These are phyloP conservation scores for Capromys pilorides DNA, from an alignment of 2,797 vertebrate species.

Conservation along the genomic window DNA sequence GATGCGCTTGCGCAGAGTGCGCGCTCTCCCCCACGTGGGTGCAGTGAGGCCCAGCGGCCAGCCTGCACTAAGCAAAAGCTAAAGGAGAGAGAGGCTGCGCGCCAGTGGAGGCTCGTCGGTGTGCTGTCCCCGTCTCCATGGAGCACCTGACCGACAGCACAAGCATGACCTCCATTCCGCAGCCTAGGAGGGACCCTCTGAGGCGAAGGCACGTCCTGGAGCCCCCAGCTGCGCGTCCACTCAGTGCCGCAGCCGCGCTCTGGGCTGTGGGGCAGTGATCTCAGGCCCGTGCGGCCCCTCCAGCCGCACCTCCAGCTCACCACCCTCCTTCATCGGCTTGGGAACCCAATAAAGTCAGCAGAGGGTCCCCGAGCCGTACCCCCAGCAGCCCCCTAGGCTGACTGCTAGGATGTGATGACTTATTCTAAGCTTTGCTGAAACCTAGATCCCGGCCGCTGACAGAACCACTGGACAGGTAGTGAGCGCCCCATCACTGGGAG, in stretches of 20 bases:
- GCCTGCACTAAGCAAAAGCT: not conserved
- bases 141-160: not conserved
- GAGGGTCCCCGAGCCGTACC: not conserved
- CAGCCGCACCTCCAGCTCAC: not conserved
- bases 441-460: not conserved
- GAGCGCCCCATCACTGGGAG: not conserved
- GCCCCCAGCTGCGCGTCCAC: not conserved
- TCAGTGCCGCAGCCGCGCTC: rapidly evolving
- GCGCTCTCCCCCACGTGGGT: not conserved
- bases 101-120: rapidly evolving
- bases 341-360: not conserved
- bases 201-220: not conserved
- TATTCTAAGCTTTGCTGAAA: not conserved
- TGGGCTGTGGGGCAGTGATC: not conserved
- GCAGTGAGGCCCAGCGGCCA: too few relatives aligned
- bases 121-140: not conserved
- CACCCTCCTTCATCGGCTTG: too few relatives aligned
- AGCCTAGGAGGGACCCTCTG: not conserved
- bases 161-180: not conserved
- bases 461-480: not conserved
- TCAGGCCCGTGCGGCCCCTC: not conserved
- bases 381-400: not conserved
- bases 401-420: not conserved
- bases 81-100: not conserved
- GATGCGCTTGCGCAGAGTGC: not conserved